Evolutionary conservation across 1,140 invertebrate genomes (phyloP).

Genomic region (Phthorimaea operculella): DNA sequence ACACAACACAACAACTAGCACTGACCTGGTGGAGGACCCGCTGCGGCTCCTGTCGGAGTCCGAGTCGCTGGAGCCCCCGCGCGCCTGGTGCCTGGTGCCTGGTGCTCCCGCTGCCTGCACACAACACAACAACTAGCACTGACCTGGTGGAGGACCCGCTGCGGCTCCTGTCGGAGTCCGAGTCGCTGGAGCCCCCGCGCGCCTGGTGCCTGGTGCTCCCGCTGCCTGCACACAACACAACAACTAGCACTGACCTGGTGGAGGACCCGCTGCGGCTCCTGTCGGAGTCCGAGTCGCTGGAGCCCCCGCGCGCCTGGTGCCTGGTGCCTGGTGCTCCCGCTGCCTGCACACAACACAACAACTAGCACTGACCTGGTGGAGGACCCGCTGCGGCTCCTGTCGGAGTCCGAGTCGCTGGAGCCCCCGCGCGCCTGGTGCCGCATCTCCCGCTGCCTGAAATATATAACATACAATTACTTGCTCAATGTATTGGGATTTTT

Average conservation of each 20-base stretch:
- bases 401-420: conserved; percentile 49
- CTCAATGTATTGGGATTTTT: background rate
- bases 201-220: conserved; percentile 65
- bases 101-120: conserved; percentile 60
- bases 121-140: background rate
- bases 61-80: conserved; percentile 43
- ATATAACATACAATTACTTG: background rate
- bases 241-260: conserved; percentile 39
- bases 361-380: conserved; percentile 43
- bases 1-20: conserved; percentile 5
- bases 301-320: conserved; percentile 48
- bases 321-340: conserved; percentile 65
- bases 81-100: conserved; percentile 62
- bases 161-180: conserved; percentile 41
- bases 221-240: conserved; percentile 40
- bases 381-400: conserved; percentile 40
- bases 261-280: conserved; percentile 42
- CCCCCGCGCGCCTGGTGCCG: conserved; percentile 50
- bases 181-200: conserved; percentile 44
- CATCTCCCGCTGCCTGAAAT: conserved; percentile 62
- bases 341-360: conserved; percentile 39
- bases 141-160: conserved; percentile 50
- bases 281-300: conserved; percentile 49
- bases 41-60: conserved; percentile 44
- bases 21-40: conserved; percentile 45